phyloP scores from a whole-genome alignment of 2,888 invertebrate species.

The Ochlodes sylvanus region DNA sequence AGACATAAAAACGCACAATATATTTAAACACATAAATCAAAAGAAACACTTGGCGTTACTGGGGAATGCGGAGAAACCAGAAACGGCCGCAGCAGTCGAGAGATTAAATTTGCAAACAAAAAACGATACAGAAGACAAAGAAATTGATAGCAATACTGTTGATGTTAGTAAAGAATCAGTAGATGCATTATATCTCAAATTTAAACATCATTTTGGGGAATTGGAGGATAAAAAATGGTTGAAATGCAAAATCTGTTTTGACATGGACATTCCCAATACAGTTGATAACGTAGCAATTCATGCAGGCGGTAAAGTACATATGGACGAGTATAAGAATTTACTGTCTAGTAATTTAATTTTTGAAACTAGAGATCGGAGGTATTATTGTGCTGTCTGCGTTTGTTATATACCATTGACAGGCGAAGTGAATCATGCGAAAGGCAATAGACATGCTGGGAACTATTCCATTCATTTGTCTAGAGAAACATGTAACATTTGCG shows the following conservation, averaged over 20 bases:
- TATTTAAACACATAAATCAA: background rate
- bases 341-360: conserved; percentile 10
- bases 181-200: background rate
- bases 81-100: background rate
- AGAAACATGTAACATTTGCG: background rate
- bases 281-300: background rate
- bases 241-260: conserved; percentile 7
- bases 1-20: background rate
- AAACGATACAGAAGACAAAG: background rate
- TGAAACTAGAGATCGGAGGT: background rate
- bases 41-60: background rate
- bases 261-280: background rate
- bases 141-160: no score
- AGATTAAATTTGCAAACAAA: background rate
- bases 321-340: background rate
- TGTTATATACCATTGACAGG: conserved; percentile 16
- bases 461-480: background rate
- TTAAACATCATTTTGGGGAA: conserved; percentile 12
- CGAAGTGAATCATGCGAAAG: conserved; percentile 2
- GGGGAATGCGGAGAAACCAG: background rate
- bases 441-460: background rate
- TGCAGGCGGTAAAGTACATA: background rate
- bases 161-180: background rate
- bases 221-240: background rate
- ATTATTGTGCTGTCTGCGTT: conserved; percentile 19